Percentiles rank a stretch among this genome's conserved stretches.
Conservation (phyloP, 2,797 vertebrate genomes). For the Choloepus didactylus region DNA sequence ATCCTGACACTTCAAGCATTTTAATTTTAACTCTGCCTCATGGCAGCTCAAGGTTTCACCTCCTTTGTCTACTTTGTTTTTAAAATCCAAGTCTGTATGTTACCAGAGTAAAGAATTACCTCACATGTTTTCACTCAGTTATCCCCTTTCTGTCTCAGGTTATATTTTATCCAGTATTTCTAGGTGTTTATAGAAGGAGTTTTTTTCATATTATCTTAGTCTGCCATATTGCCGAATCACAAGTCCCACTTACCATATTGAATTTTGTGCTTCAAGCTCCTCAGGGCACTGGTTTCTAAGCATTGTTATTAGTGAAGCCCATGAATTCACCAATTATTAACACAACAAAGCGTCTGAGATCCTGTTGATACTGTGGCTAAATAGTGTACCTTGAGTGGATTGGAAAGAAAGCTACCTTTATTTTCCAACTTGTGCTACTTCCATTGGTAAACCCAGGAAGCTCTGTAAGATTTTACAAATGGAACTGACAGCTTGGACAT, state of each 20-base stretch:
- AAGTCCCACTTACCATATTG: neutral
- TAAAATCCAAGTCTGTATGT: slow-evolving; percentile 13
- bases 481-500: neutral
- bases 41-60: neutral
- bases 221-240: neutral
- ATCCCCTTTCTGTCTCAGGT: neutral
- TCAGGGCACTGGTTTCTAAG: neutral
- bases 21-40: neutral
- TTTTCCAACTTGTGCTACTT: slow-evolving; percentile 5
- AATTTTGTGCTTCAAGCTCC: neutral
- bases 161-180: neutral
- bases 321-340: neutral
- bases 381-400: neutral
- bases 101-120: neutral
- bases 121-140: neutral
- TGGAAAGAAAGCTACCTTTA: slow-evolving; percentile 48
- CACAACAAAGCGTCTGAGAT: neutral
- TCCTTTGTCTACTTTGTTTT: slow-evolving; percentile 29
- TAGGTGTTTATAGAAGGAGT: neutral
- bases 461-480: neutral
- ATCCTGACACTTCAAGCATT: neutral
- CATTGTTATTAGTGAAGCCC: neutral
- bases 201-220: neutral
- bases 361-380: neutral
- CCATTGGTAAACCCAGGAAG: slow-evolving; percentile 11